Base-by-base conservation (phyloP, 1,140 invertebrate species). In the Drusus annulatus region DNA sequence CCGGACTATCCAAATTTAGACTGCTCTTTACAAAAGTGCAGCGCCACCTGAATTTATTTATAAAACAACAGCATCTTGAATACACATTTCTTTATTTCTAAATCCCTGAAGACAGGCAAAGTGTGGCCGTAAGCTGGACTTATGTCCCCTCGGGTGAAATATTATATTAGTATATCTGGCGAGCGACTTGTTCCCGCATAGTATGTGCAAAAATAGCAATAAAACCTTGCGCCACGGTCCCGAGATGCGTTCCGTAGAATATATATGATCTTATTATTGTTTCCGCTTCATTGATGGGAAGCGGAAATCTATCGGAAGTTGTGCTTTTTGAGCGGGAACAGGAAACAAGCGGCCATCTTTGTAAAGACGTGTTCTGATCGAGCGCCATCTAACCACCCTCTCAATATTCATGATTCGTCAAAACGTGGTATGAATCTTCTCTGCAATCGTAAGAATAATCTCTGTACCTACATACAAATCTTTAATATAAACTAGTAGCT, bases 141-240 rank as follows among this genome's bases (percentile, higher is more conserved):
- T 76, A 77, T 51, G 23, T 50, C 45, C 60, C 58, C 76, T 45
- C 21, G 8, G 19, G 8, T 71, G 51, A 78, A 65, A 71, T 69
- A 54, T 62, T 75, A 65, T 45, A 45, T 45, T 45, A 45, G 36
- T 78, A 58, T 54, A 54, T 54, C 63, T 45, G 50, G 63, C 76
- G 21, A 71, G 28, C 54, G 58, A 69, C 19, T 69, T 78, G 56
- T 71, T 68, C 31, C 52, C 65, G 63, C 65, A 58, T 56, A 78
- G 76, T 71, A 71, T 78, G 76, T 78, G 76, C 76, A 78, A 78
- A 78, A 78, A 78, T 78, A 69, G 62, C 62, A 78, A 78, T 78
- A 78, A 78, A 78, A 78, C 36, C 63, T 45, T 60, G 52, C 76
- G 1, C 19, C 21, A 31, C 17, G 36, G 36, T 45, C 10, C 10